Base-by-base conservation (phyloP, 2,888 invertebrate species). In the Heliconius charithonia region DNA sequence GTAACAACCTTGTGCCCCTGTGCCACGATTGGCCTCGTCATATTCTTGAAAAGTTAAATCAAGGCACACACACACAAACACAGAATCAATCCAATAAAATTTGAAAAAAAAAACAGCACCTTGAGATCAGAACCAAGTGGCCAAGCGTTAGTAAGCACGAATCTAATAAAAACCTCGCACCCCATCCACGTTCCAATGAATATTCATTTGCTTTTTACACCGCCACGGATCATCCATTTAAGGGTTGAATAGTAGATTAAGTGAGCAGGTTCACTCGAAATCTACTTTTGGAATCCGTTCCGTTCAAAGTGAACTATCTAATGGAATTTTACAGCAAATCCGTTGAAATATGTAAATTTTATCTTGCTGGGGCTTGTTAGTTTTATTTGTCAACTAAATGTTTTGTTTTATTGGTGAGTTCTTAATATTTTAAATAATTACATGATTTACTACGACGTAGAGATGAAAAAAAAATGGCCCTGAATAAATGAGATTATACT, bases 161-260 rank as follows among this genome's bases (percentile, higher is more conserved):
- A 85, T 84, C 85, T 84, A 85, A 84, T 84, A 83, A 84, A 83
- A 84, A 83, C 81, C 80, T 80, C 75, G 56, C n/a, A 79, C 78
- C 66, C 74, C 75, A 67, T 78, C 81, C 74, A 66, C 77, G 77
- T 79, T 76, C 66, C 80, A 62, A 84, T 86, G 86, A 86, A 86
- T 86, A 86, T 86, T 86, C 86, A 86, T 84, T 79, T 75, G 83
- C 83, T 85, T 86, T 85, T 84, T 84, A 83, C 83, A 77, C 80
- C 82, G 83, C 80, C 80, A 82, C 82, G 82, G 82, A 81, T 84
- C 83, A 81, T 82, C 82, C 82, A 83, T 85, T 85, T 82, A 83
- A 84, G 82, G 82, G 83, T 81, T 84, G 83, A 83, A 84, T 85
- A 82, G 75, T 80, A 73, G 80, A 83, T 82, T 80, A 83, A 80